Conservation (phyloP, 2,113 vertebrate species). For the Salvelinus fontinalis region DNA sequence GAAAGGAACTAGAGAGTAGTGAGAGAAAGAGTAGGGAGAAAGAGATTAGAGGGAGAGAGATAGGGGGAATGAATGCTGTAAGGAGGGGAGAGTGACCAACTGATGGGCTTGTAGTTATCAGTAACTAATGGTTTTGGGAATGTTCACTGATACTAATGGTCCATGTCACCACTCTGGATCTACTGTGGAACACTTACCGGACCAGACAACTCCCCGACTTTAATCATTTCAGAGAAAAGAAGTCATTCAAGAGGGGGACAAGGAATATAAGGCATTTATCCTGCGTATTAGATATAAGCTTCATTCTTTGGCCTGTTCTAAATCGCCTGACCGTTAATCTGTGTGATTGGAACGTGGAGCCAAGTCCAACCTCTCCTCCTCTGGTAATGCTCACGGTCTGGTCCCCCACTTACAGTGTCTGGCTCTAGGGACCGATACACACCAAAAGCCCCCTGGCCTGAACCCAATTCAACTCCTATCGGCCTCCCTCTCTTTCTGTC, state of each 20-base stretch:
- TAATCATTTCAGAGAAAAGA: neutral
- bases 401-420: no score
- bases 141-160: slow-evolving; percentile 58
- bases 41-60: neutral
- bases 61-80: neutral
- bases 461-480: slow-evolving; percentile 23
- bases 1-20: slow-evolving; percentile 16
- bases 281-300: no score
- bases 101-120: slow-evolving; percentile 52
- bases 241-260: no score
- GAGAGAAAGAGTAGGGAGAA: slow-evolving; percentile 8
- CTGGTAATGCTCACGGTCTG: no score
- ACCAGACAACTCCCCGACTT: neutral
- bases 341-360: no score
- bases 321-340: no score
- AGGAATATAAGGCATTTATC: no score
- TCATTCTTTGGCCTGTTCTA: no score
- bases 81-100: slow-evolving; percentile 11
- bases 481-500: slow-evolving; percentile 3
- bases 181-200: slow-evolving; percentile 50
- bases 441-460: neutral
- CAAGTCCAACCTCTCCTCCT: no score
- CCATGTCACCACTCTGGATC: slow-evolving; percentile 56
- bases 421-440: neutral
- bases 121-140: slow-evolving; percentile 36